Conservation (phyloP, 2,113 vertebrate genomes). For the Cavia porcellus region DNA sequence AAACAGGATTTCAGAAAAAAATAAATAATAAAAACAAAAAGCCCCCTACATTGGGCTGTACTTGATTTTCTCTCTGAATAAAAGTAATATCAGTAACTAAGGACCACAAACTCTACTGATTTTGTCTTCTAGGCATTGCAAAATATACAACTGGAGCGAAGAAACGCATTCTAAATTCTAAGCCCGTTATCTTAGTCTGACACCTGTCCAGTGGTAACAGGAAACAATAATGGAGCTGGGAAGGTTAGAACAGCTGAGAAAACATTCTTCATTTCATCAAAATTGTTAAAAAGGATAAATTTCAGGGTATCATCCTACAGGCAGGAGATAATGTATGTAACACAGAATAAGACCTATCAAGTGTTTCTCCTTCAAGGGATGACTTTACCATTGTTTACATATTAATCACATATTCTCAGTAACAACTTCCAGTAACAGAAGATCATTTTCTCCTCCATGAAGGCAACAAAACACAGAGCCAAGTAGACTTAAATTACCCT, state of each 20-base stretch:
- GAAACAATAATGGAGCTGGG: neutral
- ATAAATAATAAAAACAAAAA: neutral
- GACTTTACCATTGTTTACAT: neutral
- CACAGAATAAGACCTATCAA: neutral
- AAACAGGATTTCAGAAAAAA: neutral
- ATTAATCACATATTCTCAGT: neutral
- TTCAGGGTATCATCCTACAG: neutral
- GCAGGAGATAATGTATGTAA: neutral
- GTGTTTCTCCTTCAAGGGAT: neutral
- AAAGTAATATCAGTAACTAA: neutral
- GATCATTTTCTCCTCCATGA: neutral
- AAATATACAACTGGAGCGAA: neutral
- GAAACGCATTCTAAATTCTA: neutral
- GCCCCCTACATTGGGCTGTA: neutral
- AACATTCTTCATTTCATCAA: neutral
- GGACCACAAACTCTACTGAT: neutral
- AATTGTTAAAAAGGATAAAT: neutral
- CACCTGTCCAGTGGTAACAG: neutral
- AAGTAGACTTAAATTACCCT: conserved; percentile 47
- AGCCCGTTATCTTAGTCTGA: conserved; percentile 29
- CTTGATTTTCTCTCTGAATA: neutral
- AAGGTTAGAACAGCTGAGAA: neutral
- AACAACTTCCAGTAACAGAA: conserved; percentile 48
- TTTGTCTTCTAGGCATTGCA: neutral
- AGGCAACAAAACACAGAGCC: neutral